Conservation (phyloP, 2,113 vertebrate genomes). For the Fulmarus glacialis region DNA sequence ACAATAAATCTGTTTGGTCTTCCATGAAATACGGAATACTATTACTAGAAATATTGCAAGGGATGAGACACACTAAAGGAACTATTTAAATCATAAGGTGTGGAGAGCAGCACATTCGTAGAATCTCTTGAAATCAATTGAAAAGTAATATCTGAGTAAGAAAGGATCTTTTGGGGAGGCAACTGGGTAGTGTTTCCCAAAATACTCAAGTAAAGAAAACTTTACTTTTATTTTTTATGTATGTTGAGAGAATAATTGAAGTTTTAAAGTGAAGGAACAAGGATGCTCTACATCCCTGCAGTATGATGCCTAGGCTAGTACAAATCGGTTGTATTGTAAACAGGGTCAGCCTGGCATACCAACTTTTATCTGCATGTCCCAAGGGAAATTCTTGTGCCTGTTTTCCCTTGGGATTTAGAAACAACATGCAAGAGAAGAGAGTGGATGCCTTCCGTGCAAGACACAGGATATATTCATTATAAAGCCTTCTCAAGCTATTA, state of each 20-base stretch:
- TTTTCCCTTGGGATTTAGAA: neutral
- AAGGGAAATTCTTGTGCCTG: neutral
- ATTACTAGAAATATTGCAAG: neutral
- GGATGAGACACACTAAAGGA: neutral
- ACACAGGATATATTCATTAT: neutral
- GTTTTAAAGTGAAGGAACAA: neutral
- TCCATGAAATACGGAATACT: conserved; percentile 1
- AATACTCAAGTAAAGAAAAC: neutral
- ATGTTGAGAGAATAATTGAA: neutral
- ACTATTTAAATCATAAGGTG: neutral
- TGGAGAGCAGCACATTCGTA: neutral
- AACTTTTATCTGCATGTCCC: neutral
- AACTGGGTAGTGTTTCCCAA: neutral
- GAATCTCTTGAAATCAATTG: neutral
- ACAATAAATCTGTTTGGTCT: conserved; percentile 4
- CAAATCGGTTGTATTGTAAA: neutral
- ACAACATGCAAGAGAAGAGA: neutral
- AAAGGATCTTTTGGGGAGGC: neutral
- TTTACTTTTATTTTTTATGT: neutral
- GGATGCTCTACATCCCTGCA: neutral
- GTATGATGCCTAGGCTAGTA: neutral
- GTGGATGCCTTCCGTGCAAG: neutral
- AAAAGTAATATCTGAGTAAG: neutral
- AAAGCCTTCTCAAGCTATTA: neutral
- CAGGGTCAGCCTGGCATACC: neutral